Percentiles rank a stretch among this genome's conserved stretches.
Conservation (phyloP, 2,888 invertebrate genomes). For the Erynnis tages region DNA sequence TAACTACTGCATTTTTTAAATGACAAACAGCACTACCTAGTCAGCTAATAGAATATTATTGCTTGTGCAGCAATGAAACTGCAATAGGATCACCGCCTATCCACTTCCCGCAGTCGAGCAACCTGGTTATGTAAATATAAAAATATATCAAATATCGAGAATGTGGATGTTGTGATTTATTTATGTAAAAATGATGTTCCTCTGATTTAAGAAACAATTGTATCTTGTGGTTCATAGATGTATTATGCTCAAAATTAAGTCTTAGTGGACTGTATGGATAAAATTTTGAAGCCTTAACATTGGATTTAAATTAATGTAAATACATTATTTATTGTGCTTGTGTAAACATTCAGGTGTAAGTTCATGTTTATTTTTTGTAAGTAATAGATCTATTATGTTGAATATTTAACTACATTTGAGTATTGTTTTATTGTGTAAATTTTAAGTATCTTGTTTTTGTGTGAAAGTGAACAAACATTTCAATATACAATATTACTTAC, state of each 20-base stretch:
- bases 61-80: conserved; percentile 32
- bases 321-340: conserved; percentile 57
- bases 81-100: conserved; percentile 34
- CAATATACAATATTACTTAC: conserved; percentile 77
- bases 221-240: conserved; percentile 12
- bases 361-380: conserved; percentile 64
- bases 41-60: conserved; percentile 52
- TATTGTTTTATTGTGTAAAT: conserved; percentile 75
- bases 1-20: conserved; percentile 43
- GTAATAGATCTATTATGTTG: conserved; percentile 72
- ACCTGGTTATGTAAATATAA: conserved; percentile 37
- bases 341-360: conserved; percentile 50
- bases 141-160: conserved; percentile 34
- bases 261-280: conserved; percentile 1
- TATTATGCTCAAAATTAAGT: conserved; percentile 32
- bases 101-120: conserved; percentile 33
- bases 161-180: conserved; percentile 36
- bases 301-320: conserved; percentile 43
- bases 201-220: conserved; percentile 31
- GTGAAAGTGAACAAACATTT: conserved; percentile 77
- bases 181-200: conserved; percentile 39
- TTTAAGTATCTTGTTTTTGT: conserved; percentile 75
- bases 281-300: conserved; percentile 19
- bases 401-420: conserved; percentile 67
- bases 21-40: conserved; percentile 56